A percentile compares a stretch with the other conserved stretches of the same genome.
phyloP scores from a whole-genome alignment of 2,888 invertebrate species.

The Hyalella azteca region DNA sequence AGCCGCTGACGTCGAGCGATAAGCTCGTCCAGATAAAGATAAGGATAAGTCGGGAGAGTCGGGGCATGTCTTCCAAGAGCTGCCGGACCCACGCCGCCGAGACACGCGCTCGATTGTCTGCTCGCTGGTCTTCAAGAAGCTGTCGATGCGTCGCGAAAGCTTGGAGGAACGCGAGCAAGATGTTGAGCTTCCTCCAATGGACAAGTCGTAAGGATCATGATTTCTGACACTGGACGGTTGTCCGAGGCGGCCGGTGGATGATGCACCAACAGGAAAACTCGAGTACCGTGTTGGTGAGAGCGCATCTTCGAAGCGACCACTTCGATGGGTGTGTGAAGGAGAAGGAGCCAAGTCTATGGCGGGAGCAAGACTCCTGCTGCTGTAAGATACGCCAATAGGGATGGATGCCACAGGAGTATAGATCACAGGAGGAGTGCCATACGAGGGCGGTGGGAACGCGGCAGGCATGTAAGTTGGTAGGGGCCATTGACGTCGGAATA shows the following conservation, averaged over 20 bases:
- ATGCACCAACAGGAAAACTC: slow-evolving; percentile 30
- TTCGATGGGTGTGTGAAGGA: background rate
- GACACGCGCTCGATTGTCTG: slow-evolving; percentile 77
- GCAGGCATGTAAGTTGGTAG: background rate
- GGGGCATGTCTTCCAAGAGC: background rate
- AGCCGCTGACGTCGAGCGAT: slow-evolving; percentile 48
- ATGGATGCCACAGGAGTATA: background rate
- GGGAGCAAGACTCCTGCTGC: background rate
- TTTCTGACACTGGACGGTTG: slow-evolving; percentile 71
- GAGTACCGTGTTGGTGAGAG: slow-evolving; percentile 16
- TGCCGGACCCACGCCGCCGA: background rate
- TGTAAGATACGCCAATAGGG: slow-evolving; percentile 4
- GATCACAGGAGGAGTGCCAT: background rate
- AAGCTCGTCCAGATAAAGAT: slow-evolving; percentile 42
- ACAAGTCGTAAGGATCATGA: slow-evolving; percentile 60
- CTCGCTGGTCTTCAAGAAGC: slow-evolving; percentile 81
- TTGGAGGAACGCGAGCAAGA: background rate
- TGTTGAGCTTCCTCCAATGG: slow-evolving; percentile 67
- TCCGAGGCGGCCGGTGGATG: slow-evolving; percentile 67
- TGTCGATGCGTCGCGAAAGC: slow-evolving; percentile 77
- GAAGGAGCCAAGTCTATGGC: background rate
- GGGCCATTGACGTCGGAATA: background rate
- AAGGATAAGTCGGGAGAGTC: slow-evolving; percentile 36
- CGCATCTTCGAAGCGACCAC: slow-evolving; percentile 29
- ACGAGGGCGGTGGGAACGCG: background rate